Evolutionary conservation across 2,888 invertebrate genomes (phyloP).

Genomic region (Arge pagana): DNA sequence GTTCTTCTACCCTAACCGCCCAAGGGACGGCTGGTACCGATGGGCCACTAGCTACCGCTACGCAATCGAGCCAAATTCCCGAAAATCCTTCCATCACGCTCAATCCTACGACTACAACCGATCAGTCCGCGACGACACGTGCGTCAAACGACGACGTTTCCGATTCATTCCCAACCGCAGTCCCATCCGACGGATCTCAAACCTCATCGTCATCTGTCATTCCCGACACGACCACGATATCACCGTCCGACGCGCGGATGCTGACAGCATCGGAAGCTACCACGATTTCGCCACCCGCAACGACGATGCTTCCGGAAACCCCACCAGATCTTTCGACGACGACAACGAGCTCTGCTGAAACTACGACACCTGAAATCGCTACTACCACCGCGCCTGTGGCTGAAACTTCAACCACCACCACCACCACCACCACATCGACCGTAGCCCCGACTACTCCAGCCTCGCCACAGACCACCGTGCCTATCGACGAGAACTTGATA

Average conservation of each 20-base stretch:
- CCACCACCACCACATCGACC: slow-evolving; percentile 22
- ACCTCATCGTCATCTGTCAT: slow-evolving; percentile 15
- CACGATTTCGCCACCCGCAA: slow-evolving; percentile 24
- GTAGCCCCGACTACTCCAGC: slow-evolving; percentile 17
- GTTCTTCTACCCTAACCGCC: slow-evolving; percentile 47
- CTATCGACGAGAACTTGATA: slow-evolving; percentile 11
- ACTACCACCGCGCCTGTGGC: neutral
- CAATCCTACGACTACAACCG: slow-evolving; percentile 46
- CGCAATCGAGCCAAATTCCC: slow-evolving; percentile 37
- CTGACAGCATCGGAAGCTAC: slow-evolving; percentile 26
- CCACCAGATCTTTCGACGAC: slow-evolving; percentile 29
- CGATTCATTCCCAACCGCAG: slow-evolving; percentile 20
- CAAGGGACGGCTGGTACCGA: slow-evolving; percentile 55
- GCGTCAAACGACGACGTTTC: slow-evolving; percentile 26
- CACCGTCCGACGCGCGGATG: slow-evolving; percentile 9
- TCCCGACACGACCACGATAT: slow-evolving; percentile 21
- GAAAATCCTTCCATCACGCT: slow-evolving; percentile 53
- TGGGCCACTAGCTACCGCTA: slow-evolving; percentile 34
- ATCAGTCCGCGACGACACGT: slow-evolving; percentile 20
- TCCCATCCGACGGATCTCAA: slow-evolving; percentile 19
- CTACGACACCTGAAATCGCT: slow-evolving; percentile 18
- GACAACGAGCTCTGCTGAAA: slow-evolving; percentile 22
- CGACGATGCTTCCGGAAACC: slow-evolving; percentile 26
- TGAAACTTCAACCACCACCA: slow-evolving; percentile 23
- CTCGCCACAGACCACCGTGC: slow-evolving; percentile 11